Evolutionary conservation across 1,140 invertebrate species (phyloP), one percentile per base, ranked within the genome.

Genomic region (Cydia fagiglandana): DNA sequence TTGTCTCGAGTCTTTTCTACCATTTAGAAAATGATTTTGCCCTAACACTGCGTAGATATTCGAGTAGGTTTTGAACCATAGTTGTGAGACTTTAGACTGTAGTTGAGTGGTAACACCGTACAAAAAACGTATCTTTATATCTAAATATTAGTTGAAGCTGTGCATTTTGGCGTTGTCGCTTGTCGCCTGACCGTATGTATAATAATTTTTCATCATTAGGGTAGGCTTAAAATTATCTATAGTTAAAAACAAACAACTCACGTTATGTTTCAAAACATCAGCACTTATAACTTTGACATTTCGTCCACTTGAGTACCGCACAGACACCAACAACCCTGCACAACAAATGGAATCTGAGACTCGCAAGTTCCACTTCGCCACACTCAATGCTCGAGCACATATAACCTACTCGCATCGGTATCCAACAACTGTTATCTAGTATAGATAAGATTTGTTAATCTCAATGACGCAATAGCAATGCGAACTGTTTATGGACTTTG

Each of bases 361-460:
- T 2, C 30, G 66, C 30, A 15, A 30, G 34, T 41, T 70, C 66
- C 66, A 45, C 66, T 41, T 41, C 66, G 20, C 56, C 10, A 24
- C 56, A n/a, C 56, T 61, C 56, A 61, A 20, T 61, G 56, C 56
- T 20, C 20, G n/a, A n/a, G 15, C 10, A 30, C 64, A 12, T 66
- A 66, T n/a, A 70, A 12, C 15, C 66, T 70, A 38, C 66, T 70
- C 66, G 66, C 34, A 41, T 70, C 34, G 66, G 38, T 12, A 70
- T 70, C 66, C 64, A 15, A 24, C 30, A 38, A 38, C 50, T 75
- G 76, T 81, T 83, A 85, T 85, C 84, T 75, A 34, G 9, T 56
- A 38, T 73, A 82, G 84, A 84, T 85, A 82, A 85, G 82, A 82
- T 83, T 83, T 75, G 78, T 75, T 84, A 82, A 85, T 85, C 84